Evolutionary conservation across 2,888 invertebrate species (phyloP).

Genomic region (Drosophila engyochracea): DNA sequence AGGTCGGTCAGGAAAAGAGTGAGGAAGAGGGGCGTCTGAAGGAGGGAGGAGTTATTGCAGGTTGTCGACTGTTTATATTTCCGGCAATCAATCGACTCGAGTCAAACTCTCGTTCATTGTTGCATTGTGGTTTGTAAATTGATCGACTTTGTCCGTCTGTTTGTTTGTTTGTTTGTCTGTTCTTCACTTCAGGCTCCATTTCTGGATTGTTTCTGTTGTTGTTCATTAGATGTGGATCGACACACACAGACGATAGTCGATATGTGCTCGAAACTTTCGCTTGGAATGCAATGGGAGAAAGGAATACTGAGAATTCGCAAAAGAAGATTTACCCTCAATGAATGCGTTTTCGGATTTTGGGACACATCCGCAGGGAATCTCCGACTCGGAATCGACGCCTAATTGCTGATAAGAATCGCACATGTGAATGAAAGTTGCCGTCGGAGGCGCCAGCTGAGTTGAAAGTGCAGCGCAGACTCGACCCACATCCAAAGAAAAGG

Average conservation of each 20-base stretch:
- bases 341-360: slow-evolving; percentile 21
- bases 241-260: slow-evolving; percentile 7
- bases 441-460: slow-evolving; percentile 43
- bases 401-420: slow-evolving; percentile 70
- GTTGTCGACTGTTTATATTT: slow-evolving; percentile 70
- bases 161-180: slow-evolving; percentile 41
- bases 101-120: slow-evolving; percentile 61
- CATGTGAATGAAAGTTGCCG: slow-evolving; percentile 44
- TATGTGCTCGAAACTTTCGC: slow-evolving; percentile 60
- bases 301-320: slow-evolving; percentile 42
- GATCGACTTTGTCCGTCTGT: slow-evolving; percentile 45
- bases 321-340: slow-evolving; percentile 37
- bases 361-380: slow-evolving; percentile 37
- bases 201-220: slow-evolving; percentile 28
- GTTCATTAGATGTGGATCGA: slow-evolving; percentile 57
- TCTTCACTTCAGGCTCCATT: slow-evolving; percentile 35
- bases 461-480: slow-evolving; percentile 55
- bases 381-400: slow-evolving; percentile 32
- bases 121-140: slow-evolving; percentile 67
- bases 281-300: slow-evolving; percentile 58
- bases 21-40: slow-evolving; percentile 4
- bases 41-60: slow-evolving; percentile 51
- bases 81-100: slow-evolving; percentile 73
- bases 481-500: slow-evolving; percentile 38
- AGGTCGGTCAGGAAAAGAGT: slow-evolving; percentile 41